phyloP scores from a whole-genome alignment of 2,888 invertebrate species.

The Rhimphoctona megacephalus region DNA sequence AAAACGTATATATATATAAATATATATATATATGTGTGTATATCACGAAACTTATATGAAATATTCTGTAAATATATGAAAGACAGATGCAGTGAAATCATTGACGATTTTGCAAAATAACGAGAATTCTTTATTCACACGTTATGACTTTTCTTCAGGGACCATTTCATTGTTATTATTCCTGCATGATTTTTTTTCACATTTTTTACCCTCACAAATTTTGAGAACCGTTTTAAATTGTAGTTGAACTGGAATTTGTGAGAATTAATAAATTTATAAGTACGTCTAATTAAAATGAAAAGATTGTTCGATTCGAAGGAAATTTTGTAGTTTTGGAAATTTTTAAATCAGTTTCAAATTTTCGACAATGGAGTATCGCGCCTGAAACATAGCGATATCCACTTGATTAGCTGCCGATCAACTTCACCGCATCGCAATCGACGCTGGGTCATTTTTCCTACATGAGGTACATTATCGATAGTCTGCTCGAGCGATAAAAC shows the following conservation, averaged over 20 bases:
- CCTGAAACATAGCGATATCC: neutral
- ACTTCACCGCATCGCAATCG: neutral
- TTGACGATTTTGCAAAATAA: slow-evolving; percentile 18
- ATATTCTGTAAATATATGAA: slow-evolving; percentile 80
- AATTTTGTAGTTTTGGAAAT: neutral
- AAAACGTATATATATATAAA: slow-evolving; percentile 59
- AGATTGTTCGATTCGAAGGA: neutral
- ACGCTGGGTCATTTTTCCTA: neutral
- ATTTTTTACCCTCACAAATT: neutral
- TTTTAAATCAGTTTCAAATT: neutral
- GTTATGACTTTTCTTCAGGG: slow-evolving; percentile 24
- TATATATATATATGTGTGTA: slow-evolving; percentile 63
- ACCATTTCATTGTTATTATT: slow-evolving; percentile 20
- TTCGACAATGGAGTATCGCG: neutral
- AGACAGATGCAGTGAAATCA: slow-evolving; percentile 71
- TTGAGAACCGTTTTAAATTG: neutral
- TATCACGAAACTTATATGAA: slow-evolving; percentile 72
- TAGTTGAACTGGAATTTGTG: neutral
- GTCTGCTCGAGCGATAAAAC: neutral
- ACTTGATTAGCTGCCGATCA: slow-evolving; percentile 2
- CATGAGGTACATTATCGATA: slow-evolving; percentile 9
- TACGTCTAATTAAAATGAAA: neutral
- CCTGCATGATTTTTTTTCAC: neutral
- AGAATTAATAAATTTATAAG: neutral
- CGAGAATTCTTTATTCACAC: slow-evolving; percentile 32